Evolutionary conservation across 2,888 invertebrate genomes (phyloP).

Genomic region (Troilus luridus): DNA sequence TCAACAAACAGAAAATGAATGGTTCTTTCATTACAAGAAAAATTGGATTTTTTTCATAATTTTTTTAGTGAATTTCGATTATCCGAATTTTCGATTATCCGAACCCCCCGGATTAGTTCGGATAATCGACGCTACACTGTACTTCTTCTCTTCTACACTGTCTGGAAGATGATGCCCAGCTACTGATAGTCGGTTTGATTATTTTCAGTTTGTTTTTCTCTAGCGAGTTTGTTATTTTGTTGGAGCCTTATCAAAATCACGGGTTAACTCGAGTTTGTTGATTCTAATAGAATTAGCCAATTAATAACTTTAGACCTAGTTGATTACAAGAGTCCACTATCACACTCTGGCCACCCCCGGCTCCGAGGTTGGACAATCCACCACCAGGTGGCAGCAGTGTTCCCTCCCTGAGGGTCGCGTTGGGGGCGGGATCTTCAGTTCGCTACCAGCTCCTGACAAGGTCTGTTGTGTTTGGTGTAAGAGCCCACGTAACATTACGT

Average conservation of each 20-base stretch:
- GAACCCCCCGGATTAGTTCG: too few species aligned
- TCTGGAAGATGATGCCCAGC: too few species aligned
- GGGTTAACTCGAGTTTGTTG: not conserved
- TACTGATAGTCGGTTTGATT: too few species aligned
- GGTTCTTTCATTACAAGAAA: too few species aligned
- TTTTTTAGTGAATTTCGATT: too few species aligned
- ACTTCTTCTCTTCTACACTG: too few species aligned
- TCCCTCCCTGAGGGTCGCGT: not conserved
- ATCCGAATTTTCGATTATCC: too few species aligned
- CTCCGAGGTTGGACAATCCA: not conserved
- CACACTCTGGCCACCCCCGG: not conserved
- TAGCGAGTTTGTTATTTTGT: not conserved
- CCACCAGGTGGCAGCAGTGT: not conserved
- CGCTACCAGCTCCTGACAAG: conserved; percentile 8
- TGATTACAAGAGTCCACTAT: conserved; percentile 11
- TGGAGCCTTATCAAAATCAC: not conserved
- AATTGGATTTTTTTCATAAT: too few species aligned
- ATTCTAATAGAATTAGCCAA: not conserved
- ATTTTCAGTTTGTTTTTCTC: too few species aligned
- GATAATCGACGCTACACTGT: too few species aligned
- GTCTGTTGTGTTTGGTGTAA: not conserved
- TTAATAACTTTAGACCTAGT: not conserved
- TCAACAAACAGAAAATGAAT: too few species aligned
- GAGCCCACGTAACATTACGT: not conserved
- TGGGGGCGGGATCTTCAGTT: conserved; percentile 22